Conservation (phyloP, 2,888 invertebrate genomes). For the Agrilus biguttatus region DNA sequence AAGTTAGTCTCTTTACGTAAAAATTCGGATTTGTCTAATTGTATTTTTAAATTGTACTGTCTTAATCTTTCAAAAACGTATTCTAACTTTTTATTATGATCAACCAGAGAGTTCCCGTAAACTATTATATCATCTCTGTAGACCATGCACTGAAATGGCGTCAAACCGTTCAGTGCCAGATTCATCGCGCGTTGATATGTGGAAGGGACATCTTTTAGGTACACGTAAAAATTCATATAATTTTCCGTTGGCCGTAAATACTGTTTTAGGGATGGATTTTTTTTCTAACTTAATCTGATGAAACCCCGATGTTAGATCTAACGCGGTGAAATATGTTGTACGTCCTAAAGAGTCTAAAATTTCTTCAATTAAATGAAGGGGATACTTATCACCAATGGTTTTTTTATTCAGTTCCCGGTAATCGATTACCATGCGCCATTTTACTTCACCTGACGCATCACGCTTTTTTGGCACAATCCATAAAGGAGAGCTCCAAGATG, state of each 20-base stretch:
- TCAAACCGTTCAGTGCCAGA: constrained; percentile 12
- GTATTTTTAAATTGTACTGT: constrained; percentile 14
- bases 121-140: constrained; percentile 18
- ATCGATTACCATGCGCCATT: constrained; percentile 23
- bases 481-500: not conserved
- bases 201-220: constrained; percentile 24
- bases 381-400: constrained; percentile 17
- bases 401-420: constrained; percentile 21
- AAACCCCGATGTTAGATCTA: constrained; percentile 20
- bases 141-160: constrained; percentile 8
- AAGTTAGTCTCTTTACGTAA: constrained; percentile 11
- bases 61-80: constrained; percentile 16
- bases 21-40: too few species aligned
- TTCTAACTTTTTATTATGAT: constrained; percentile 15
- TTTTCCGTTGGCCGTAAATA: constrained; percentile 16
- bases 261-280: constrained; percentile 16
- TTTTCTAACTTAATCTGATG: constrained; percentile 17
- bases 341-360: constrained; percentile 14
- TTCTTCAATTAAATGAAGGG: constrained; percentile 12
- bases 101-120: constrained; percentile 11
- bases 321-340: constrained; percentile 16
- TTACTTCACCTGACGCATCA: constrained; percentile 15
- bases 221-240: constrained; percentile 20
- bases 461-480: constrained; percentile 2
- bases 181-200: constrained; percentile 25